Evolutionary conservation across 1,140 invertebrate species (phyloP).

Genomic region (Zaprionus capensis): DNA sequence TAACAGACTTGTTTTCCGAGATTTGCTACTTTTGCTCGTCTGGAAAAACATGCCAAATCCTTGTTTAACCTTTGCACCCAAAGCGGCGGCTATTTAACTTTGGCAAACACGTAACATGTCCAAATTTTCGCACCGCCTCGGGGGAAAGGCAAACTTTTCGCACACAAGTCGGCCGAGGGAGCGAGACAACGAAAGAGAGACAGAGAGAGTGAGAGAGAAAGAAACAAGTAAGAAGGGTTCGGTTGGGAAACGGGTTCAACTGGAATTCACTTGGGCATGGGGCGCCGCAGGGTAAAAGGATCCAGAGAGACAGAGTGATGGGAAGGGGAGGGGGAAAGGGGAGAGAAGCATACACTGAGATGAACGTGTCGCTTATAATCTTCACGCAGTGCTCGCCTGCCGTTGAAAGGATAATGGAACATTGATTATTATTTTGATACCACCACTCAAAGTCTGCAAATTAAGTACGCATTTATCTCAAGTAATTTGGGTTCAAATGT

Average conservation of each 20-base stretch:
- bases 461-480: constrained; percentile 82
- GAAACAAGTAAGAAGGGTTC: constrained; percentile 22
- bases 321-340: background rate
- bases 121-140: constrained; percentile 76
- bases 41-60: constrained; percentile 75
- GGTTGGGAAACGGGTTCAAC: constrained; percentile 62
- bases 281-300: constrained; percentile 25
- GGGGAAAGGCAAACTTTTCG: constrained; percentile 64
- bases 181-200: background rate
- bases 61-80: constrained; percentile 78
- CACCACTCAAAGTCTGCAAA: constrained; percentile 81
- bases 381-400: constrained; percentile 68
- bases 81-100: constrained; percentile 81
- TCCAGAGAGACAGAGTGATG: background rate
- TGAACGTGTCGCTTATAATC: constrained; percentile 75
- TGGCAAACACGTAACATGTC: constrained; percentile 80
- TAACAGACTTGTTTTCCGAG: constrained; percentile 25
- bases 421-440: constrained; percentile 83
- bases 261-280: constrained; percentile 60
- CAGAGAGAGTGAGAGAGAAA: constrained; percentile 1
- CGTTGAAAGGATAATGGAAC: constrained; percentile 73
- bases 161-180: constrained; percentile 38
- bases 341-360: background rate
- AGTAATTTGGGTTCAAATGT: constrained; percentile 82
- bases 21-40: constrained; percentile 32